Evolutionary conservation across 2,113 vertebrate genomes (phyloP).

Genomic region (Platichthys flesus): DNA sequence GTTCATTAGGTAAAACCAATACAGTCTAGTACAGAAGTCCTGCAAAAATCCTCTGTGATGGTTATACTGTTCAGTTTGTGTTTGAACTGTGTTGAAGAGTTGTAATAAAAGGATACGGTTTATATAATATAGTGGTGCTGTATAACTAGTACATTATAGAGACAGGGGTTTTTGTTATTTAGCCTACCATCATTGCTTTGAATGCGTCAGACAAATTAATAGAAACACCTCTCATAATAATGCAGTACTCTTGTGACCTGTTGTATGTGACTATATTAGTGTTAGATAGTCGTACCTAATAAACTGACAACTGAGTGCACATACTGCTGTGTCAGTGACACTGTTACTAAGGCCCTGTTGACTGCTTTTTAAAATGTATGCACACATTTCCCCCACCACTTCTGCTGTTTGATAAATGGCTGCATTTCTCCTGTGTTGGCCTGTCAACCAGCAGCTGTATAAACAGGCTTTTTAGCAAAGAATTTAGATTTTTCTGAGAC

Average conservation of each 20-base stretch:
- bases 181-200: neutral
- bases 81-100: neutral
- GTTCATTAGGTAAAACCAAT: neutral
- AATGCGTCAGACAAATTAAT: neutral
- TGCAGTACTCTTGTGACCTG: neutral
- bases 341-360: neutral
- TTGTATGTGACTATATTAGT: neutral
- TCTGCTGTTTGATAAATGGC: neutral
- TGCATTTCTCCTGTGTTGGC: too few relatives aligned
- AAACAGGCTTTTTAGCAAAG: neutral
- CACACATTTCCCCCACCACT: constrained; percentile 14
- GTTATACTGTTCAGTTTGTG: neutral
- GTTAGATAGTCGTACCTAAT: neutral
- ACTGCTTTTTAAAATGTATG: constrained; percentile 24
- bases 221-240: neutral
- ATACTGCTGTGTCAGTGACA: neutral
- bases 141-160: neutral
- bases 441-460: too few relatives aligned
- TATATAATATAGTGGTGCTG: neutral
- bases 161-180: neutral
- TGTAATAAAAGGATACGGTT: neutral
- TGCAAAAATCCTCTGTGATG: neutral
- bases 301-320: neutral
- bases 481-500: neutral
- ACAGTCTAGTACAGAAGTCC: neutral